Evolutionary conservation across 2,888 invertebrate genomes (phyloP), one percentile per base, ranked within the genome.

Genomic region (Eretmocerus hayati): DNA sequence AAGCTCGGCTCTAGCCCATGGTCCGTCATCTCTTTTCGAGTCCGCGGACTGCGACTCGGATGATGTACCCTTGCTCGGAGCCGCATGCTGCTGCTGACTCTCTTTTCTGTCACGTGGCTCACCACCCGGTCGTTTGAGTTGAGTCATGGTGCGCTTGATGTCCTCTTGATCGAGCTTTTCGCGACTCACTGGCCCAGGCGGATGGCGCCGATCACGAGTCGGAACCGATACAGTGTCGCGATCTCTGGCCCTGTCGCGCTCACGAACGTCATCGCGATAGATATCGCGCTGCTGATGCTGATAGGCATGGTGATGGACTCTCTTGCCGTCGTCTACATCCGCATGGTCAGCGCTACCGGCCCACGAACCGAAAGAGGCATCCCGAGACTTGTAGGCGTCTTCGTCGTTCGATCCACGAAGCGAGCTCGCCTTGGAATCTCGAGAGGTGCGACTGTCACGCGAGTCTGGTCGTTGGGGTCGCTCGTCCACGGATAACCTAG

Each of bases 131-230:
- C 76, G 72, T 57, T 77, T 79, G 52, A 77, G 57, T 54, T 76
- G 77, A 4, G 75, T 77, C 48, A 78, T 64, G 56, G 69, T 75
- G 18, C 77, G 67, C 52, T 76, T 76, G 35, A 73, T 58, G 62
- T 80, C 79, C 33, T 78, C 78, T 1, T 79, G 79, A 59, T 79
- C 80, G 15, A 81, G 71, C 56, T 78, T 77, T 47, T 81, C 81
- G 52, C 78, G 74, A 1, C 79, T 80, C 9, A 80, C 78, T 2
- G 81, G 79, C 16, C 78, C 79, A 1, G 79, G 78, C n/a, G 79
- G 76, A 52, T 73, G 72, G 44, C 77, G 68, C 20, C 65, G 62
- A 15, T 68, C 66, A 21, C 74, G 62, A n/a, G 59, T 55, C 16
- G 53, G 41, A 47, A 70, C 67, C 42, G 55, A 43, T 20, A 58